Base-by-base conservation (phyloP, 2,888 invertebrate species). In the Pachydiplax longipennis region DNA sequence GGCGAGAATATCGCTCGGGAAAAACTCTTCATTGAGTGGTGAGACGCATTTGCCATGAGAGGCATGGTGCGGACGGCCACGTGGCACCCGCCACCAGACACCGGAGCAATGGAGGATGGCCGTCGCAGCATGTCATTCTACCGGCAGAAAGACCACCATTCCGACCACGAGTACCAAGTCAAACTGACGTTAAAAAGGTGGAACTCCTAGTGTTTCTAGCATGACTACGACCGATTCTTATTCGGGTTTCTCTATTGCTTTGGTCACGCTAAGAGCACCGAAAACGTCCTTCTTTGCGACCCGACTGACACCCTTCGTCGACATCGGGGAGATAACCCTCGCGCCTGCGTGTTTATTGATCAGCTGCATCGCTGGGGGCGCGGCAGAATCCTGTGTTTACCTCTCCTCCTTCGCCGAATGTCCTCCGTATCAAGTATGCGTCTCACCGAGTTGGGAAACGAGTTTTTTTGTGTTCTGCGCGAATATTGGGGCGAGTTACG, bases 331-430 rank as follows among this genome's bases (percentile, higher is more conserved):
- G 73, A 73, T 73, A 73, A 73, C 73, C 81, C 37, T 81, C 81
- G 81, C 81, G 81, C 81, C 40, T 81, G 81, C 81, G 81, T 81
- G 81, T 44, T 81, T 81, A 81, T 81, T 81, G 81, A 81, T 81
- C 81, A 81, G 81, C 81, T 81, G 81, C 81, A 73, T 81, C 40
- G 81, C 40, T 37, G 81, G 81, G 37, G 81, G 40, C 37, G 81
- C 81, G 81, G 81, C 81, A 44, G 81, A 22, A 22, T 37, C 40
- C 18, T 37, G 15, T 37, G 81, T 25, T 31, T 44, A 44, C 37
- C 81, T 81, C 81, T 44, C 37, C 37, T 40, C 22, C 13, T 44
- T n/a, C 37, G 40, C 40, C 81, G 22, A 81, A 37, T 44, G 37
- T 81, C 40, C 22, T 44, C 81, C 18, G 40, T 37, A 15, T 40